Conservation (phyloP, 2,113 vertebrate species). For the Chamaea fasciata region DNA sequence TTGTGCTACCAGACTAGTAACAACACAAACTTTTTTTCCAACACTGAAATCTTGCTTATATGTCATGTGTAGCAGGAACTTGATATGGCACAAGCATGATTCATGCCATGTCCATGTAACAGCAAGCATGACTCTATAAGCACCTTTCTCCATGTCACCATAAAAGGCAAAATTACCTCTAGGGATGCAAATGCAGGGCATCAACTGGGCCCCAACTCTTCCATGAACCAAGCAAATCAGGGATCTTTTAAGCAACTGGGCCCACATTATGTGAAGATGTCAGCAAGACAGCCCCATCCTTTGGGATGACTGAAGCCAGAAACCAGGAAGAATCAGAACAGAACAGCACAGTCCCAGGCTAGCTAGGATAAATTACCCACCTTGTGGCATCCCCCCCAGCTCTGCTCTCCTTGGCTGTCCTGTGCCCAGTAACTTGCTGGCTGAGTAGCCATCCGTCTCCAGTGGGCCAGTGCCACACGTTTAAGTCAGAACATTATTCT, state of each 20-base stretch:
- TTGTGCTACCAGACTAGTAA: not conserved
- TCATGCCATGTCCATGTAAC: not conserved
- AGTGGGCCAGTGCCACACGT: not conserved
- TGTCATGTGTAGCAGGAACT: not conserved
- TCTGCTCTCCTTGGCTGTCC: not conserved
- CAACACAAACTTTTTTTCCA: not conserved
- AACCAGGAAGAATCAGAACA: not conserved
- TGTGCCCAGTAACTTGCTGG: not conserved
- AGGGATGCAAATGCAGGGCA: not conserved
- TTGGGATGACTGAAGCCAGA: not conserved
- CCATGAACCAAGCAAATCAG: not conserved
- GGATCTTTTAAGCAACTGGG: not conserved
- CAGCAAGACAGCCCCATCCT: not conserved
- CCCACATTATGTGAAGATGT: not conserved
- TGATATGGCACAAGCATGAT: not conserved
- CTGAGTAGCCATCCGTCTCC: not conserved
- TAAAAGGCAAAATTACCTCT: not conserved
- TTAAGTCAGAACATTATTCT: constrained; percentile 32
- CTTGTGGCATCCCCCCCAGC: not conserved
- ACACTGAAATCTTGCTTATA: not conserved
- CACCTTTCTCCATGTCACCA: not conserved
- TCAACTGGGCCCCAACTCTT: not conserved
- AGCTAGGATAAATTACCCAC: not conserved
- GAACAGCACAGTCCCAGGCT: not conserved
- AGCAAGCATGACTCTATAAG: not conserved